These are phyloP conservation scores for Cryptus viduatorius DNA, from an alignment of 2,888 invertebrate genomes.

Conservation along the genomic window DNA sequence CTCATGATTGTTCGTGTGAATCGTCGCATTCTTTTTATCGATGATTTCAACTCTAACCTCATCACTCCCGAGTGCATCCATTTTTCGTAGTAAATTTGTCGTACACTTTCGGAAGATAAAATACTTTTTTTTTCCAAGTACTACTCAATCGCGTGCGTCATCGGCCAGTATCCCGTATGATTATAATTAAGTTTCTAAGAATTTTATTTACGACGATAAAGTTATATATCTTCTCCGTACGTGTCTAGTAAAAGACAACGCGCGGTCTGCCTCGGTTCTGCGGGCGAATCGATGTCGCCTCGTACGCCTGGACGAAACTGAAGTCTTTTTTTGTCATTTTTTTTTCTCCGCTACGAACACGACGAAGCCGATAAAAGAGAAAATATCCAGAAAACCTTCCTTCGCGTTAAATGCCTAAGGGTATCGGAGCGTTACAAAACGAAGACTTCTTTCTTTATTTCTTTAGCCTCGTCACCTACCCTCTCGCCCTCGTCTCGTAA, in stretches of 20 bases:
- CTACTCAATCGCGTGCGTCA: too few species aligned
- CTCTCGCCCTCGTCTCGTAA: constrained; percentile 7
- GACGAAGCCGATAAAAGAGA: constrained; percentile 15
- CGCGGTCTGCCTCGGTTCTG: constrained; percentile 13
- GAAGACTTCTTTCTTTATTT: constrained; percentile 11
- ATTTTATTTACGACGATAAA: constrained; percentile 12
- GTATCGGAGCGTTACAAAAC: not conserved
- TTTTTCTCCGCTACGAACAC: constrained; percentile 13
- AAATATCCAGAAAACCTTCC: constrained; percentile 10
- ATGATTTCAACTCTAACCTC: too few species aligned
- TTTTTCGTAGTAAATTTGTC: too few species aligned
- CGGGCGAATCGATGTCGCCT: constrained; percentile 23
- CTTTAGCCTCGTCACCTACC: not conserved
- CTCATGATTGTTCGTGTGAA: too few species aligned
- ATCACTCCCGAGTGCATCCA: too few species aligned
- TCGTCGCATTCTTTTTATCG: too few species aligned
- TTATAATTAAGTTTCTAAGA: not conserved
- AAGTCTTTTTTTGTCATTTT: not conserved
- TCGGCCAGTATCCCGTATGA: not conserved
- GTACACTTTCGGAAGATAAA: too few species aligned
- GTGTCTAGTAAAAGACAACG: constrained; percentile 7
- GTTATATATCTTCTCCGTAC: not conserved
- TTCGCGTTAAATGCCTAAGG: constrained; percentile 41
- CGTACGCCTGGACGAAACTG: constrained; percentile 12
- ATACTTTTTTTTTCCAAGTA: too few species aligned